Base-by-base conservation (phyloP, 1,140 invertebrate species). In the Procambarus clarkii region DNA sequence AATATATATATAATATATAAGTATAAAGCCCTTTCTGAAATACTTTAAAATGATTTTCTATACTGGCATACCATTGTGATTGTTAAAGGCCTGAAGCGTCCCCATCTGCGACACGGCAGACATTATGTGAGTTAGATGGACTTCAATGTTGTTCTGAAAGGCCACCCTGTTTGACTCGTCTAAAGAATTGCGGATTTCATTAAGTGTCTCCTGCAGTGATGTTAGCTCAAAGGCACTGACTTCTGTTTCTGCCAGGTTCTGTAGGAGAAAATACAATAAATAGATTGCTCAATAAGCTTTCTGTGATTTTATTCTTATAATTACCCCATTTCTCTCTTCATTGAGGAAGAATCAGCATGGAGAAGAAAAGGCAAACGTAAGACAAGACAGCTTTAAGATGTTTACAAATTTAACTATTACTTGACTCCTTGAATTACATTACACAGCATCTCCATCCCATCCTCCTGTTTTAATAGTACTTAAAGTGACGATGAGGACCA, bases 61-160 rank as follows among this genome's bases (percentile, higher is more conserved):
- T 46, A 91, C 76, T 69, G 50, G 81, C 9, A 74, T 86, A 8
- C 82, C 83, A 54, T 91, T 91, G 58, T 88, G 87, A 81, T 69
- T 85, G 89, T 86, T 93, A 85, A 93, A 93, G 87, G 91, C 93
- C 34, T 92, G 91, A 15, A 96, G 94, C 93, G 95, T 95, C 46
- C 95, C 95, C 94, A 95, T 94, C 93, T 96, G 96, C 92, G 96
- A 97, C 71, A 98, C 95, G 78, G 97, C 97, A 94, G 97, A 96
- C 94, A 98, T 97, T 93, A 99, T 98, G 94, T 98, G 97, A 94
- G 98, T 97, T 95, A 99, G 97, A 93, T 98, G 98, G 92, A 98
- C 96, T 95, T 99, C 98, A 18, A 99, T 96, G 94, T 96, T 96
- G 95, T 98, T 98, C 94, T 98, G 97, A 95, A 99, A 99, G 46